Base-by-base conservation (phyloP, 1,140 invertebrate genomes). In the Ladona fulva region DNA sequence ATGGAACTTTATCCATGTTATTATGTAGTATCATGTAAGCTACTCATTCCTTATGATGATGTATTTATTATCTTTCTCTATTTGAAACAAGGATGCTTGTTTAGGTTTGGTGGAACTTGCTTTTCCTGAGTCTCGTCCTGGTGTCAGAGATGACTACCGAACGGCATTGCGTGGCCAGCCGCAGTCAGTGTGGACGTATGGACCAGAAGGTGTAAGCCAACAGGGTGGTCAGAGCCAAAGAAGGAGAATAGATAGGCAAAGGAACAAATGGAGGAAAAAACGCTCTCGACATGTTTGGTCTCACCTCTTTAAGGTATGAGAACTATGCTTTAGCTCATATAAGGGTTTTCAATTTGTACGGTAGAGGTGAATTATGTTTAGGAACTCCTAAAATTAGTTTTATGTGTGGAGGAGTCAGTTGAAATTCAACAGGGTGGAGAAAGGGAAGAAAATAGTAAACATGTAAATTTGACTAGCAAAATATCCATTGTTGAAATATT, bases 51-150 rank as follows among this genome's bases (percentile, higher is more conserved):
- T 37, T 5, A 37, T 37, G 29, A 8, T 8, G 1, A 37, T 37
- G 29, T 37, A 37, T 37, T 37, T 8, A 5, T 37, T 8, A 37
- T 37, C 8, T 5, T 37, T 37, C 8, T 5, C 29, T 37, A 5
- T 8, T 37, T 1, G 29, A 37, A 37, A 19, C n/a, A 92, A 93
- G 78, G 93, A 95, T 80, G 91, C 96, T 0, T 95, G 95, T 80
- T 86, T 97, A 16, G 95, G 95, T 14, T 87, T 98, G 0, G 93
- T 98, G 0, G 95, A 97, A 82, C 85, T 97, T 25, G 95, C 95
- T 0, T 96, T 95, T 85, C 95, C 95, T 0, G 95, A 96, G 82
- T 90, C 90, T 0, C 86, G 91, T 80, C 89, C 90, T 0, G 87
- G 85, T 12, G 82, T 90, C 11, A 83, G 84, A 37, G 85, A 87